Evolutionary conservation across 2,888 invertebrate species (phyloP), one percentile per base, ranked within the genome.

Genomic region (Conistra vaccinii): DNA sequence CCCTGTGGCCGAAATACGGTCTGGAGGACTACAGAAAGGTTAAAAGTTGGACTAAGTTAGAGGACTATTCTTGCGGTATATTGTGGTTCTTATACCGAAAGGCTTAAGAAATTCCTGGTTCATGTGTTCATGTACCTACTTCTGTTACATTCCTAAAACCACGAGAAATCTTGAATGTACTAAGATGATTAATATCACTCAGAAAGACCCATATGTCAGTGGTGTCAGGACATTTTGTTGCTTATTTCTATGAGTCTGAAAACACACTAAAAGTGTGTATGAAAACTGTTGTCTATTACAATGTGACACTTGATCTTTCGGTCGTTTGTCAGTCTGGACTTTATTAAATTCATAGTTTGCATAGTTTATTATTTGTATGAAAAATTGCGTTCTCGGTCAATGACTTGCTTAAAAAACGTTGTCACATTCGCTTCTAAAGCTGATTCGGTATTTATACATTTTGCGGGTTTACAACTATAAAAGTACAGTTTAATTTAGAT

Each of bases 301-400:
- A n/a, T 3, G 14, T 58, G 67, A 68, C 78, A 68, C 53, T 75
- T 81, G 81, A 75, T 39, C 67, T 63, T 78, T 53, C 29, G 23
- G 63, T 39, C 57, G 3, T 77, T 72, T 60, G 12, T 77, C 20
- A 72, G 75, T 81, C 67, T 58, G 57, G 45, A 74, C 14, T 57
- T 74, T 45, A 63, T 68, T 81, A 51, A 62, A 78, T 57, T 73
- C 35, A 62, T 53, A 67, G 35, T 55, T 45, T 48, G 29, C 17
- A 32, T 10, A n/a, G 6, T 66, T 35, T 67, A 20, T 29, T 57
- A 32, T 20, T 70, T 20, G 14, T 58, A 17, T 79, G 57, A 63
- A 42, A 71, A 29, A 70, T 20, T 51, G 14, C 29, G 0, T 14
- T 2, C 5, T 20, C 14, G 76, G 57, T 67, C 57, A 62, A 32